These are phyloP conservation scores for Corythaixoides concolor DNA, from an alignment of 2,113 vertebrate species.

Conservation along the genomic window DNA sequence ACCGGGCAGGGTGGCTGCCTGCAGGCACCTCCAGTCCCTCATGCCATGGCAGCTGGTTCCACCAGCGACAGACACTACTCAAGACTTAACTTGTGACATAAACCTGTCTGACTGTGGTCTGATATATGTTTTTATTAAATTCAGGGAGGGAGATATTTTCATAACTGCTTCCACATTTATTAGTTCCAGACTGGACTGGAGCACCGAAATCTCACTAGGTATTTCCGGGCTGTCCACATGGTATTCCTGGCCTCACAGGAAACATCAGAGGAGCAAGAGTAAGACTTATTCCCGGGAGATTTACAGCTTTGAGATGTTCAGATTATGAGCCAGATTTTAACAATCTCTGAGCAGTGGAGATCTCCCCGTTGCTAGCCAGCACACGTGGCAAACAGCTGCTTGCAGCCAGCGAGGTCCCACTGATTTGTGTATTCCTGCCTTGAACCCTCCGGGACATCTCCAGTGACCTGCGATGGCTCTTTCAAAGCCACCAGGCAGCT, in stretches of 20 bases:
- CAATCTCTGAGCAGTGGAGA: background rate
- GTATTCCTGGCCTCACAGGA: background rate
- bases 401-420: background rate
- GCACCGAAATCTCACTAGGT: background rate
- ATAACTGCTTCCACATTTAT: background rate
- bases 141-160: background rate
- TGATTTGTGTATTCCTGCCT: background rate
- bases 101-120: background rate
- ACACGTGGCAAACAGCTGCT: slow-evolving; percentile 50
- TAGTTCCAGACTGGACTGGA: background rate
- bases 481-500: background rate
- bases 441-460: background rate
- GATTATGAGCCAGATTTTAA: slow-evolving; percentile 2
- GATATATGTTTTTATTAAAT: background rate
- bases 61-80: background rate
- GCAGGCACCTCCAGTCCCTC: background rate
- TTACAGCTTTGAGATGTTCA: background rate
- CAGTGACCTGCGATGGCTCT: background rate
- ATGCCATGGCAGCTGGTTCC: background rate
- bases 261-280: background rate
- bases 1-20: background rate
- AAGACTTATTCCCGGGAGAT: background rate
- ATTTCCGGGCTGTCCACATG: background rate
- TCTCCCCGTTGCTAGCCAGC: background rate
- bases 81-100: rapidly evolving